Conservation (phyloP, 2,797 vertebrate genomes). For the Allenopithecus nigroviridis region DNA sequence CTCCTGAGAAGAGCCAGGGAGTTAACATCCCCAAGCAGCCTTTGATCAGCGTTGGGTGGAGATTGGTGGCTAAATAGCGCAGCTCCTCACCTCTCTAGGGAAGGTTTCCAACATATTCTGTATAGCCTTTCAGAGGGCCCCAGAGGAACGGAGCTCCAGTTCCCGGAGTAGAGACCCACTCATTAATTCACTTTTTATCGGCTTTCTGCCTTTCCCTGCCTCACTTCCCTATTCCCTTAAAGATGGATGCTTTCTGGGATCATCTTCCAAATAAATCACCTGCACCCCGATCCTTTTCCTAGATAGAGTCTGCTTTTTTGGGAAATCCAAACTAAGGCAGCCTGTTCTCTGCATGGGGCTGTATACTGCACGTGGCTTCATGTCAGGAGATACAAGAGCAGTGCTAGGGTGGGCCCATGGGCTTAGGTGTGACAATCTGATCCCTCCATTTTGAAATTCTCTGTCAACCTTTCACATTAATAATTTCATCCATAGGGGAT, state of each 20-base stretch:
- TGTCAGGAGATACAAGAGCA: rapidly evolving
- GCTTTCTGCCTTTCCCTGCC: background rate
- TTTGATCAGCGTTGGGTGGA: background rate
- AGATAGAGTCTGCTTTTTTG: background rate
- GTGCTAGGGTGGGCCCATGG: background rate
- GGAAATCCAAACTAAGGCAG: background rate
- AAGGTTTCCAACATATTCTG: background rate
- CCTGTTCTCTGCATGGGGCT: background rate
- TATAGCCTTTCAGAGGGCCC: background rate
- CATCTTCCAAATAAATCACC: background rate
- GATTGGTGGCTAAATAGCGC: background rate
- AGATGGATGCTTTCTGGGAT: background rate
- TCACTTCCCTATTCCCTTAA: background rate
- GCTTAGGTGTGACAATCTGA: background rate
- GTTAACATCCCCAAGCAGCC: background rate
- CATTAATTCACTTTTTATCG: background rate
- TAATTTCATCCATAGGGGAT: background rate
- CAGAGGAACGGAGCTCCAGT: background rate
- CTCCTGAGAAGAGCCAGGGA: background rate
- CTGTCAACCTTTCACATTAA: background rate
- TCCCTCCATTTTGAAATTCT: background rate
- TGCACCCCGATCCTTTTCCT: background rate
- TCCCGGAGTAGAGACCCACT: background rate
- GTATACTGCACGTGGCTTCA: background rate
- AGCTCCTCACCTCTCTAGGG: background rate